Conservation (phyloP, 2,113 vertebrate genomes). For the Camelus bactrianus region DNA sequence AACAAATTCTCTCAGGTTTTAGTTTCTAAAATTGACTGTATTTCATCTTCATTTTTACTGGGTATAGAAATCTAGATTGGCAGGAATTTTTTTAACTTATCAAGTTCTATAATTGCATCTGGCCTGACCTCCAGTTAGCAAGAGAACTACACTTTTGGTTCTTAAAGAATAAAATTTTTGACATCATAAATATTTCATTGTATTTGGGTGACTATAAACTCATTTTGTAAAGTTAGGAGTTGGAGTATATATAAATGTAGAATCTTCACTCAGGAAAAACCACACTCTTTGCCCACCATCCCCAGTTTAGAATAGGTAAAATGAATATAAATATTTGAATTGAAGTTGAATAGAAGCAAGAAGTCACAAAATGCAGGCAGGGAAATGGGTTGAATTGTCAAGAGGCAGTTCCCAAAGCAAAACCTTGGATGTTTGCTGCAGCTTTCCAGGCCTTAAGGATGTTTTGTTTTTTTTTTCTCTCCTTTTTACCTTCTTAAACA, state of each 20-base stretch:
- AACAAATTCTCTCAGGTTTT: constrained; percentile 14
- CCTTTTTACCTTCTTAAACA: not conserved
- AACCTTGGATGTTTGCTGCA: not conserved
- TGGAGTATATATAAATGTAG: not conserved
- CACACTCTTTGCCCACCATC: not conserved
- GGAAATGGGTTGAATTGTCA: not conserved
- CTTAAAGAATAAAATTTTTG: not conserved
- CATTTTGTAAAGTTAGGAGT: constrained; percentile 16
- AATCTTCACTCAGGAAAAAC: not conserved
- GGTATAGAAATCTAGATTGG: not conserved
- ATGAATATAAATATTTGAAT: not conserved
- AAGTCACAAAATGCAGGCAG: not conserved
- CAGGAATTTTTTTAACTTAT: not conserved
- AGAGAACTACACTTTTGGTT: not conserved
- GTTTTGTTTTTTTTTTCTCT: constrained; percentile 34
- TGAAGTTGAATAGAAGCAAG: not conserved
- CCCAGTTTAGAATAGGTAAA: constrained; percentile 12
- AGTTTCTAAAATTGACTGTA: constrained; percentile 35
- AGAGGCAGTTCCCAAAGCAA: not conserved
- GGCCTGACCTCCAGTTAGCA: not conserved
- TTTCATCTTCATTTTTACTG: not conserved
- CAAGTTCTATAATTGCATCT: not conserved
- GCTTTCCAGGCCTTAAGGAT: not conserved
- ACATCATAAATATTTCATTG: not conserved
- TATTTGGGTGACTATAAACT: not conserved